Base-by-base conservation (phyloP, 1,140 invertebrate species). In the Hermetia illucens region DNA sequence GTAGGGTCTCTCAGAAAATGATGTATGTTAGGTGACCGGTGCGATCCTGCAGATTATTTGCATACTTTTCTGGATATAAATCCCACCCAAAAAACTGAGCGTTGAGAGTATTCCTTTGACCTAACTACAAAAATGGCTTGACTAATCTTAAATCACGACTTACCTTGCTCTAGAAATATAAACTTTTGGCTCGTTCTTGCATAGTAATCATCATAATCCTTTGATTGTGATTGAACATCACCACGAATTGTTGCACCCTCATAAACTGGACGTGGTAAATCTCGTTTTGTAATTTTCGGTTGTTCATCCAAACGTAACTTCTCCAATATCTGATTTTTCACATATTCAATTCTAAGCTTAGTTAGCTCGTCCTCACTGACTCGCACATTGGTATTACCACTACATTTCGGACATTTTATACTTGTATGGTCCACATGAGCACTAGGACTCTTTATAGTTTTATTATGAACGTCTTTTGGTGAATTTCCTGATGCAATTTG, bases 311-410 rank as follows among this genome's bases (percentile, higher is more conserved):
- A 48, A 44, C 77, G 51, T 31, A 84, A 49, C 51, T 82, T 82
- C 54, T 72, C 74, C 39, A 84, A 49, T 16, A 84, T 82, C 58
- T 82, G 78, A 45, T 79, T 70, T 51, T 82, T 82, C 16, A 82
- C 77, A 43, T 77, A 76, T 51, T 82, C 77, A 29, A 81, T 68
- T 34, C 78, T 51, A 10, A 71, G 43, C 22, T 65, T 66, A 1
- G 64, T 70, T 15, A 73, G 45, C 37, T 57, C 53, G 35, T 50
- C 46, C 43, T 56, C 55, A 31, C 44, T 55, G 13, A 55, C 43
- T 4, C 33, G 34, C 4, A 41, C 22, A n/a, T 38, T 21, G 12
- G 21, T 34, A 8, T 22, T 25, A 20, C 33, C 17, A 21, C 9
- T 10, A 21, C 39, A 41, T 17, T 41, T 41, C 32, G 34, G 39